phyloP scores from a whole-genome alignment of 2,113 vertebrate genomes.

The Erythrocebus patas region DNA sequence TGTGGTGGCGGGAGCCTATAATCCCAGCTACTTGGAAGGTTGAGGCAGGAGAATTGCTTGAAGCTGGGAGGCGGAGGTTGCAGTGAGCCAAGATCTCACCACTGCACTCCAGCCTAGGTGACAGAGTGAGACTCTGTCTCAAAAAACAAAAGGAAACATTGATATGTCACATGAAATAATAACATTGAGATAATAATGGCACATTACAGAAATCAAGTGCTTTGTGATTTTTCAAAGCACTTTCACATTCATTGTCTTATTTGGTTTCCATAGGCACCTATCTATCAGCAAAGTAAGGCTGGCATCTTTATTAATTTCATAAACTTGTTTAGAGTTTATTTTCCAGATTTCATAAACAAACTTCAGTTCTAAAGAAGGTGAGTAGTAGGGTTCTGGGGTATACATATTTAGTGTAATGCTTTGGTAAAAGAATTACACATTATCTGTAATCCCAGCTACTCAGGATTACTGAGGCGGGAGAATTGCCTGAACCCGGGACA shows the following conservation, averaged over 20 bases:
- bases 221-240: neutral
- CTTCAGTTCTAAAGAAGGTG: neutral
- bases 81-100: too few species aligned
- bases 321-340: neutral
- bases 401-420: neutral
- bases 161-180: neutral
- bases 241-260: neutral
- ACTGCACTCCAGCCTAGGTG: too few species aligned
- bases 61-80: too few species aligned
- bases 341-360: neutral
- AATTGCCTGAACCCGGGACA: too few species aligned
- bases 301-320: neutral
- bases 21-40: too few species aligned
- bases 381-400: neutral
- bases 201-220: neutral
- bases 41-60: too few species aligned
- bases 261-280: neutral
- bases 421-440: neutral
- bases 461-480: too few species aligned
- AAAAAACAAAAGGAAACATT: neutral
- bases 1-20: too few species aligned
- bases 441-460: too few species aligned
- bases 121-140: too few species aligned
- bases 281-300: neutral
- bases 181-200: neutral